Base-by-base conservation (phyloP, 2,113 vertebrate genomes). In the Seriola dumerili region DNA sequence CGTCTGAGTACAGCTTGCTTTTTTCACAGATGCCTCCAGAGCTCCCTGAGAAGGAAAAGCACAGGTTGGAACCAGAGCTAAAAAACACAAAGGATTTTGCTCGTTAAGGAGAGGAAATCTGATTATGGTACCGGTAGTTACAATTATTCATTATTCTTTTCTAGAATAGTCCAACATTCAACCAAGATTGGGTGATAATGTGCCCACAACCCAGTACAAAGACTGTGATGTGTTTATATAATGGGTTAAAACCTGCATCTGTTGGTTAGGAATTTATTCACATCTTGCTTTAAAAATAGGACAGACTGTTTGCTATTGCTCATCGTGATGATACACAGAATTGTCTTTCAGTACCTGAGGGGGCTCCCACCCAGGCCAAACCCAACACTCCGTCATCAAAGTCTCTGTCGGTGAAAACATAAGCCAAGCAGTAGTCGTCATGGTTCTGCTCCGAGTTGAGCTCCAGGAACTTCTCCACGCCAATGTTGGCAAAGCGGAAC, bases 11-110 rank as follows among this genome's bases (percentile, higher is more conserved):
- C 9, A 99, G 94, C 89, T 99, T 99, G 90, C 96, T 99, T 92
- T 99, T 99, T 81, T 99, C 98, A 95, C 98, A 99, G 92, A 99
- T 99, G 67, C 98, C 98, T 75, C 98, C 98, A 74, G 98, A 99
- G 89, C 98, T 99, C 86, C 98, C 98, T 99, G 93, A 78, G 75
- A 82, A 87, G 4, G 48, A 67, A 66, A 83, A 55, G 34, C 25
- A 67, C 44, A 76, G 44, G 40, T 78, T 78, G 57, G 8, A 42
- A 11, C 38, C 38, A 38, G 38, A 38, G 46, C 29, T 8, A 10
- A 12, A 52, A 67, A 76, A 78, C 11, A 29, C 12, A 3, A 40
- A 67, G 11, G 8, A 25, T 67, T 76, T 59, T 1, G 12, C 62
- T 64, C 8, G 50, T 44, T 34, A 61, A 79, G 69, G 48, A 73